Evolutionary conservation across 2,113 vertebrate species (phyloP).

Genomic region (Trichechus manatus): DNA sequence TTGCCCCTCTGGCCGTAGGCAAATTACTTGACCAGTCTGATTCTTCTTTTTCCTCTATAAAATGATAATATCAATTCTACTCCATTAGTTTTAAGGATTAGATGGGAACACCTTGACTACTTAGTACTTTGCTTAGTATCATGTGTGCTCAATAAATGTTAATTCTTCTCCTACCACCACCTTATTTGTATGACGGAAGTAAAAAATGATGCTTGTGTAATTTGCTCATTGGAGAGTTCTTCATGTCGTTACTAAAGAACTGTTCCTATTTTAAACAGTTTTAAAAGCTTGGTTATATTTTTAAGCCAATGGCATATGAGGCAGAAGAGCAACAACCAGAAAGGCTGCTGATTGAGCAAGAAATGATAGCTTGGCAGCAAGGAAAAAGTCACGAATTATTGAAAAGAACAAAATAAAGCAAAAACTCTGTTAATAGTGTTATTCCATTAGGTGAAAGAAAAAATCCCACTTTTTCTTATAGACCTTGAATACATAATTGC

Average conservation of each 20-base stretch:
- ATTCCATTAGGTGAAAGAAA: not conserved
- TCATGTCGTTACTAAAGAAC: constrained; percentile 24
- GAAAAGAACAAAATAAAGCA: constrained; percentile 22
- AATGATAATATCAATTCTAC: constrained; percentile 7
- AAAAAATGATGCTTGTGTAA: not conserved
- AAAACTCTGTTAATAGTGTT: not conserved
- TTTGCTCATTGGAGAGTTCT: not conserved
- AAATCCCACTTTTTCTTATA: constrained; percentile 25
- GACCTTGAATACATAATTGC: not conserved
- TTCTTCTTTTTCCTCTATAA: not conserved
- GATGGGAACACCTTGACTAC: constrained; percentile 10
- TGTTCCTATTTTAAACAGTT: constrained; percentile 6
- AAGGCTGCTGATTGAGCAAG: not conserved
- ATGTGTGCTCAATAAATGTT: not conserved
- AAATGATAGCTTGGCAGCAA: not conserved
- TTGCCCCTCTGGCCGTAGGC: not conserved
- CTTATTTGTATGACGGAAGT: not conserved
- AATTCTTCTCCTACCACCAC: not conserved
- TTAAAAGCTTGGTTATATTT: constrained; percentile 29
- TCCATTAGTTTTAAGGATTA: constrained; percentile 21
- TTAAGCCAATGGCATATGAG: not conserved
- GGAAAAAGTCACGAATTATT: not conserved
- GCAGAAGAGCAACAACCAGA: not conserved
- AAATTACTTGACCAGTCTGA: not conserved
- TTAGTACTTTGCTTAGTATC: not conserved